Conservation (phyloP, 2,797 vertebrate species). For the Hydrophis major region DNA sequence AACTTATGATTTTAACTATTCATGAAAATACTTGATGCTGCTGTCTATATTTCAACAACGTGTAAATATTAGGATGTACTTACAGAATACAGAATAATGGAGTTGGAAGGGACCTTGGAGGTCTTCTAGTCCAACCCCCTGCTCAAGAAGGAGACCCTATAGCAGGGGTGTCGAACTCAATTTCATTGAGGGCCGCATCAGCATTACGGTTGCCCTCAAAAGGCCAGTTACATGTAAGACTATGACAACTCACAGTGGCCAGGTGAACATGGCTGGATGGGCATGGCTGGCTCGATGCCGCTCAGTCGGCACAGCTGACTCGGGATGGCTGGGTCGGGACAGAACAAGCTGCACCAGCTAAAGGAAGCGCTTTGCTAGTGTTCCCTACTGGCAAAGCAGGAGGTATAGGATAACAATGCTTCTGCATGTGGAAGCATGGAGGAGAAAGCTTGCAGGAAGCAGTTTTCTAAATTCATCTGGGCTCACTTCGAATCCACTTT, state of each 20-base stretch:
- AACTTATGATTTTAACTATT: conserved; percentile 27
- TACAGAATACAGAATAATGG: neutral
- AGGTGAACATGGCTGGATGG: neutral
- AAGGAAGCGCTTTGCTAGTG: neutral
- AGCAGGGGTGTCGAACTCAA: neutral
- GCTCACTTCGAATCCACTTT: neutral
- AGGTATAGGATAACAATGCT: too few relatives aligned
- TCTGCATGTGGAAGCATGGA: too few relatives aligned
- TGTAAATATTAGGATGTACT: neutral
- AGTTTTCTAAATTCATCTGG: neutral
- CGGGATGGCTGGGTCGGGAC: neutral
- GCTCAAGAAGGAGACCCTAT: neutral
- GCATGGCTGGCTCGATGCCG: too few relatives aligned
- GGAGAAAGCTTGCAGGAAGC: neutral
- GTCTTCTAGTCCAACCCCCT: neutral
- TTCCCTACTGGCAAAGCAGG: too few relatives aligned
- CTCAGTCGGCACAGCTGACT: neutral
- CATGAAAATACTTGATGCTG: conserved; percentile 46
- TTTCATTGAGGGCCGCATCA: neutral
- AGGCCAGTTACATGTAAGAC: neutral
- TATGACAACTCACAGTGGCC: neutral
- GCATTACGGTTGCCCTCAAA: neutral
- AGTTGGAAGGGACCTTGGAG: neutral
- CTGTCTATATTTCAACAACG: conserved; percentile 24
- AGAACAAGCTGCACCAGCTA: neutral